phyloP scores from a whole-genome alignment of 2,113 vertebrate species.

The Misgurnus mizolepis region DNA sequence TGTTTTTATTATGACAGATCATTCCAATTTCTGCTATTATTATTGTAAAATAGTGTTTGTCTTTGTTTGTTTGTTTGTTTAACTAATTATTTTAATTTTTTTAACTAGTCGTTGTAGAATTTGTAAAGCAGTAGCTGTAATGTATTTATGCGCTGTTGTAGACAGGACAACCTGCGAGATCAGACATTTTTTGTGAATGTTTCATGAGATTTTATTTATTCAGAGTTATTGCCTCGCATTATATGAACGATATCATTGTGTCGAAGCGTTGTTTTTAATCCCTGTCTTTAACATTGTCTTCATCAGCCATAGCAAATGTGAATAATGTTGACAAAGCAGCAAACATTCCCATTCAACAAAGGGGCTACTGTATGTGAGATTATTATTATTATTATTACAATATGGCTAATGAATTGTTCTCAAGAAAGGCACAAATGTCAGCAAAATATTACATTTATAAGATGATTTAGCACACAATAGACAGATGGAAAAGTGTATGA shows the following conservation, averaged over 20 bases:
- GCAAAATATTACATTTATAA: background rate
- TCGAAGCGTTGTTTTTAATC: constrained; percentile 50
- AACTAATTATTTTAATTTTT: constrained; percentile 60
- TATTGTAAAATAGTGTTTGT: constrained; percentile 53
- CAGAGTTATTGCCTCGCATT: constrained; percentile 59
- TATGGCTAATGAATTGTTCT: constrained; percentile 11
- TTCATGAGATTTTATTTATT: constrained; percentile 60
- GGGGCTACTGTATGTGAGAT: background rate
- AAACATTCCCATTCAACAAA: background rate
- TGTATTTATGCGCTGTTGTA: constrained; percentile 75
- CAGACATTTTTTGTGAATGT: constrained; percentile 57
- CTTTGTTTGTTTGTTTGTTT: constrained; percentile 18
- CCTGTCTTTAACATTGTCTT: constrained; percentile 40
- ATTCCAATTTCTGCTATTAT: constrained; percentile 69
- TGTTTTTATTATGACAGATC: constrained; percentile 53
- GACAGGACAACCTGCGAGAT: constrained; percentile 58
- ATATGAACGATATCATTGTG: constrained; percentile 59
- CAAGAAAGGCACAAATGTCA: constrained; percentile 7
- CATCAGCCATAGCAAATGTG: constrained; percentile 41
- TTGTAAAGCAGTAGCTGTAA: constrained; percentile 72
- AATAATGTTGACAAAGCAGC: constrained; percentile 11
- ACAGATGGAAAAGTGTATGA: background rate
- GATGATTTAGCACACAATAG: background rate
- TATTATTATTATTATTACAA: background rate
- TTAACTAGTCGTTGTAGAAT: constrained; percentile 63